phyloP scores from a whole-genome alignment of 2,888 invertebrate species.

The Caenorhabditis sinica region DNA sequence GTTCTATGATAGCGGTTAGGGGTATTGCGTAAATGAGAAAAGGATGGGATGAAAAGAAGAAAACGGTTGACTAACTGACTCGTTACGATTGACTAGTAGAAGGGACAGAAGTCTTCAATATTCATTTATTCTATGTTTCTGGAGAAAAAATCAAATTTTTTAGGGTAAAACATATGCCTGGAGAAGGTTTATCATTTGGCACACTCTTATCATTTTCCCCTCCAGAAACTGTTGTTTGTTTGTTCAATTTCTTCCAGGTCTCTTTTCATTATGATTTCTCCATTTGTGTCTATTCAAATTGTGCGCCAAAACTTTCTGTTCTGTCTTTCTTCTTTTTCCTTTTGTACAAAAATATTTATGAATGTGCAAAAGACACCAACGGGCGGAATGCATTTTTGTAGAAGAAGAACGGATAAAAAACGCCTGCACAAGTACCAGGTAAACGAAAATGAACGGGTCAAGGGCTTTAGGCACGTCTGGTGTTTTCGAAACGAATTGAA shows the following conservation, averaged over 20 bases:
- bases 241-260: constrained; percentile 14
- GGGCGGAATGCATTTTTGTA: constrained; percentile 6
- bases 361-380: constrained; percentile 1
- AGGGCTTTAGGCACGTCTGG: constrained; percentile 29
- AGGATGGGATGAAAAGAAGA: constrained; percentile 24
- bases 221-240: constrained; percentile 30
- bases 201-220: constrained; percentile 36
- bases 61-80: constrained; percentile 5
- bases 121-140: not conserved
- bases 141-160: not conserved
- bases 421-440: constrained; percentile 23
- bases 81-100: too few species aligned
- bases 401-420: constrained; percentile 17
- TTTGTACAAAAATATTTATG: not conserved
- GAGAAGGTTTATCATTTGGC: constrained; percentile 24
- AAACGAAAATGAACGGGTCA: constrained; percentile 41
- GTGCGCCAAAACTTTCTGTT: constrained; percentile 24
- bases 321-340: not conserved
- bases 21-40: constrained; percentile 46
- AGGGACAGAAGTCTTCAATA: too few species aligned
- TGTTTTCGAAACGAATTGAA: not conserved
- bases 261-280: constrained; percentile 9
- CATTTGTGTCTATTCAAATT: not conserved
- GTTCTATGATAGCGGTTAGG: constrained; percentile 61
- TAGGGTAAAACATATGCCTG: constrained; percentile 19